Evolutionary conservation across 2,113 vertebrate genomes (phyloP).

Genomic region (Peromyscus leucopus): DNA sequence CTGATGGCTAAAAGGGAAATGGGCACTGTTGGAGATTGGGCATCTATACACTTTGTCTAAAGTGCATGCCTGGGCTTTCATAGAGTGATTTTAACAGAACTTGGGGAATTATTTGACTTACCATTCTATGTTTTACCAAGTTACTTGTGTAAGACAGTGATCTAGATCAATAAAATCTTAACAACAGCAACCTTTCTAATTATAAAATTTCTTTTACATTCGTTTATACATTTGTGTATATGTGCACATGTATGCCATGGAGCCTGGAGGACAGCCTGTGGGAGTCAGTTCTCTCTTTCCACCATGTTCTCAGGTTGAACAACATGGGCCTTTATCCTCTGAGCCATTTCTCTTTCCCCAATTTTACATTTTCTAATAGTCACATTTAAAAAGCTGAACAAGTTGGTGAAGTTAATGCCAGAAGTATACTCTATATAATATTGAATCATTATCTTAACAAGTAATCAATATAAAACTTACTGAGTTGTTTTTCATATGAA

Average conservation of each 20-base stretch:
- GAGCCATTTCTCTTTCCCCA: background rate
- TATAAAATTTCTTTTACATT: background rate
- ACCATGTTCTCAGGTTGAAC: background rate
- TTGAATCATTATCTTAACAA: slow-evolving; percentile 24
- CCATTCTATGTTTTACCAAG: background rate
- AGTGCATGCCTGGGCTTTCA: background rate
- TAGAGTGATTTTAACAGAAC: background rate
- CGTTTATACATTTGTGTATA: background rate
- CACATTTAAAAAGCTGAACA: background rate
- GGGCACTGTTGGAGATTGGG: background rate
- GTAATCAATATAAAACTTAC: background rate
- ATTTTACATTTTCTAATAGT: background rate
- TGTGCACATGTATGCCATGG: background rate
- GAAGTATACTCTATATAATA: background rate
- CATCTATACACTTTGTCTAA: background rate
- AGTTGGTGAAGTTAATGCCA: background rate
- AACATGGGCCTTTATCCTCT: background rate
- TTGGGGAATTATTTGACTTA: background rate
- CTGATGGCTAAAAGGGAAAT: slow-evolving; percentile 16
- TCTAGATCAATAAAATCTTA: background rate
- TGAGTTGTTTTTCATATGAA: background rate
- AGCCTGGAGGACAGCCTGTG: background rate
- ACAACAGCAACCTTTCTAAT: background rate
- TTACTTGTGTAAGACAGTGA: background rate
- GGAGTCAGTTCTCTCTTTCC: background rate